A percentile compares a stretch with the other conserved stretches of the same genome.
Evolutionary conservation across 2,113 vertebrate genomes (phyloP).

Genomic region (Empidonax traillii): DNA sequence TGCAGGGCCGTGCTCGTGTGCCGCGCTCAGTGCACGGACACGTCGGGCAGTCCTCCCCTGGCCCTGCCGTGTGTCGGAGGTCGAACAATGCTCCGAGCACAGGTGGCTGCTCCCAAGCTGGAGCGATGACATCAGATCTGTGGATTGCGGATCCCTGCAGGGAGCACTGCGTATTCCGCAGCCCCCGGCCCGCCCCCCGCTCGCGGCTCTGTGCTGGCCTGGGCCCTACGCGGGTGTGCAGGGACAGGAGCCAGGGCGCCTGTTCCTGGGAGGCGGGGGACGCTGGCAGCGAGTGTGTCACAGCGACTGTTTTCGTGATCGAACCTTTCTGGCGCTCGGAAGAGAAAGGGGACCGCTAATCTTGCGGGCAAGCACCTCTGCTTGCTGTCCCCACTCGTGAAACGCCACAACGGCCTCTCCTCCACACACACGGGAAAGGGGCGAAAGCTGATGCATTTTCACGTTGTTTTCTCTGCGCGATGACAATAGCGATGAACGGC

Average conservation of each 20-base stretch:
- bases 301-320: not conserved
- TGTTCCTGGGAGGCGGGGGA: accelerated
- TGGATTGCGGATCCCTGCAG: not conserved
- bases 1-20: not conserved
- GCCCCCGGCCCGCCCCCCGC: not conserved
- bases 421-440: no score
- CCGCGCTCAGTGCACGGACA: no score
- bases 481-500: not conserved
- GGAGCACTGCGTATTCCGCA: not conserved
- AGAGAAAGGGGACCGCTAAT: not conserved
- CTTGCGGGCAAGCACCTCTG: not conserved
- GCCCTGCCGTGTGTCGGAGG: not conserved
- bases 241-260: not conserved
- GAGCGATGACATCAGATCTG: not conserved
- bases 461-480: not conserved
- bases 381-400: not conserved
- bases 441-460: not conserved
- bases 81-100: no score
- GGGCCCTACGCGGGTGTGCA: not conserved
- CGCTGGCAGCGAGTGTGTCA: accelerated
- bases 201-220: no score
- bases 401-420: not conserved
- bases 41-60: not conserved
- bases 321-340: not conserved
- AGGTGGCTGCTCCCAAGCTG: not conserved